Evolutionary conservation across 2,113 vertebrate genomes (phyloP), one percentile per base, ranked within the genome.

Genomic region (Atrichornis clamosus): DNA sequence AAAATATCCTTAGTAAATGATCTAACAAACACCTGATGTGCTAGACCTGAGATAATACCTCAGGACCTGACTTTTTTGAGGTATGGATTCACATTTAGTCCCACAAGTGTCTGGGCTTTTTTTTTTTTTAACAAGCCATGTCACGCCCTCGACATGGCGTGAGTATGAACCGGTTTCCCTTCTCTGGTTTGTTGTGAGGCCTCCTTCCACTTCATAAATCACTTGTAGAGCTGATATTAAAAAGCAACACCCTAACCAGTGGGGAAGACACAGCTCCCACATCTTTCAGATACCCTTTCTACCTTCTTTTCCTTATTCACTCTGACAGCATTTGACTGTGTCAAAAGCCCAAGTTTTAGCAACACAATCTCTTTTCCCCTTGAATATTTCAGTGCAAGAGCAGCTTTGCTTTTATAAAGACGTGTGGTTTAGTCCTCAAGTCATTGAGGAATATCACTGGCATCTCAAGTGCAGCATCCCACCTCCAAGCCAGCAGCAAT

Each of bases 361-460:
- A 1, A 78, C 41, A 56, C 14, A 13, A 27, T 68, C 67, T 95
- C 50, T 64, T 42, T 87, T 68, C 44, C 41, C 9, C 33, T 90
- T 84, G 49, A 95, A 94, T 90, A 75, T 75, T 88, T 64, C n/a
- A 42, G 56, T 44, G 22, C 41, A 41, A 32, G 64, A 83, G 56
- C 15, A 72, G 46, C 35, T 95, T 89, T 84, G 60, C 22, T 90
- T 92, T 94, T 78, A 87, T 84, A 84, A 93, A 91, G 79, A 90
- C 3, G 7, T 67, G 3, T 22, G 39, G 16, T 64, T 93, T 69
- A 84, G 68, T 93, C 72, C 72, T 89, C 76, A 84, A 89, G 79
- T 75, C 88, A 81, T 46, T 9, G 5, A 94, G 33, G 52, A 75
- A 75, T 64, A 53, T 94, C 64, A 33, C 24, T 0, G 0, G 19